These are phyloP conservation scores for Leuciscus idus DNA, from an alignment of 2,113 vertebrate species.

Conservation along the genomic window DNA sequence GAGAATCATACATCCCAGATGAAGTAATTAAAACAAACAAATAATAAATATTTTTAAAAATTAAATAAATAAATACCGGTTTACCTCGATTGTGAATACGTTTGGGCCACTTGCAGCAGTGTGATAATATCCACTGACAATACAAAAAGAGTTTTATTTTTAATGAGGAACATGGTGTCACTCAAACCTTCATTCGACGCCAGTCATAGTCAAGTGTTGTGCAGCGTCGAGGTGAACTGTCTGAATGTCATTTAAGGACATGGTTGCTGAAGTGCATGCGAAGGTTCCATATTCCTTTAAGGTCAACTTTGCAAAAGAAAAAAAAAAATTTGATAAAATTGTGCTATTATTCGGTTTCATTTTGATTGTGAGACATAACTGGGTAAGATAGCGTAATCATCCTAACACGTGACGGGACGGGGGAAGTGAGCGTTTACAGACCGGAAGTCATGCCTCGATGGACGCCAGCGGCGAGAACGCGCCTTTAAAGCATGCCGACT, in stretches of 20 bases:
- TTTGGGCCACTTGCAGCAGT: slow-evolving; percentile 65
- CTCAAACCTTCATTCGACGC: slow-evolving; percentile 58
- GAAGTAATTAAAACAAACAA: slow-evolving; percentile 21
- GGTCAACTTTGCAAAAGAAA: slow-evolving; percentile 73
- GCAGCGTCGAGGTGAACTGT: slow-evolving; percentile 62
- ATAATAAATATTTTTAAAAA: slow-evolving; percentile 64
- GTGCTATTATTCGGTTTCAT: slow-evolving; percentile 76
- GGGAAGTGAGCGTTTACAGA: slow-evolving; percentile 46
- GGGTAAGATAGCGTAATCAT: slow-evolving; percentile 61
- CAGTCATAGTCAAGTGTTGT: slow-evolving; percentile 29
- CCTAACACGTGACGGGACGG: slow-evolving; percentile 63
- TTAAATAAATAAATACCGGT: slow-evolving; percentile 57
- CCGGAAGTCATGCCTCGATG: slow-evolving; percentile 60
- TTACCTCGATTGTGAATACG: slow-evolving; percentile 61
- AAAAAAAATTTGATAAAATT: slow-evolving; percentile 66
- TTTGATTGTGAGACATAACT: slow-evolving; percentile 50
- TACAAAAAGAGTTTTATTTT: slow-evolving; percentile 67
- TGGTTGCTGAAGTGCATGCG: slow-evolving; percentile 75
- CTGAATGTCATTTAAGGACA: slow-evolving; percentile 64
- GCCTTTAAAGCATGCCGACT: slow-evolving; percentile 93
- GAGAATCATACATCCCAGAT: slow-evolving; percentile 47
- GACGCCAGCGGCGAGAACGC: slow-evolving; percentile 64
- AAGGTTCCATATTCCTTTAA: slow-evolving; percentile 77
- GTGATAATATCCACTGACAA: slow-evolving; percentile 73
- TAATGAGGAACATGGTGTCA: slow-evolving; percentile 66